Conservation (phyloP, 1,140 invertebrate genomes). For the Coboldia fuscipes region DNA sequence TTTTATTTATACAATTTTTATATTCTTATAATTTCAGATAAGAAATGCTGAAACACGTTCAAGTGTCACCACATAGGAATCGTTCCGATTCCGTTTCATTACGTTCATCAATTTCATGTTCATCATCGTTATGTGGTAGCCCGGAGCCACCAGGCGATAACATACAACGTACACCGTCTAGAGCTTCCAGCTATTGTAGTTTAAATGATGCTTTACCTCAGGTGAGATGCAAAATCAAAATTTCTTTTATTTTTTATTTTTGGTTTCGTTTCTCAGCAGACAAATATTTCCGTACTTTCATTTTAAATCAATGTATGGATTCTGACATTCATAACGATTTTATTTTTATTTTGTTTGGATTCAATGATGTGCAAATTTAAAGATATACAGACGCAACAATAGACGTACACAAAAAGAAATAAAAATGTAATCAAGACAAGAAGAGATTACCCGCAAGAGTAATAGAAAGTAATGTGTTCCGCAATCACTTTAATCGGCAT, state of each 20-base stretch:
- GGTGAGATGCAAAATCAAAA: slow-evolving; percentile 13
- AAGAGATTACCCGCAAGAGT: no score
- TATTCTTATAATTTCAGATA: no score
- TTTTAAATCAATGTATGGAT: background rate
- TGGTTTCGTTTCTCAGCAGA: background rate
- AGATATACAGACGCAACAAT: no score
- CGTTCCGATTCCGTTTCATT: slow-evolving; percentile 61
- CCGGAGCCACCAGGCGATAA: slow-evolving; percentile 29
- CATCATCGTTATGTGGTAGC: slow-evolving; percentile 23
- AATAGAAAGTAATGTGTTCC: no score
- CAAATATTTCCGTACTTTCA: background rate
- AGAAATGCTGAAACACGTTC: slow-evolving; percentile 75
- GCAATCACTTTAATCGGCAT: no score
- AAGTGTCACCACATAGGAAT: slow-evolving; percentile 57
- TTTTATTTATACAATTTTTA: no score
- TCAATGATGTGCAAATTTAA: no score
- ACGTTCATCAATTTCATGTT: slow-evolving; percentile 44
- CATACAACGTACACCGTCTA: slow-evolving; percentile 16
- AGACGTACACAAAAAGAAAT: no score
- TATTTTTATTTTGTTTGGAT: no score
- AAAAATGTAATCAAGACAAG: no score
- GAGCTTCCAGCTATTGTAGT: slow-evolving; percentile 36
- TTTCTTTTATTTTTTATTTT: background rate
- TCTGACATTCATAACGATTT: no score
- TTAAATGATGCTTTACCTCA: slow-evolving; percentile 28